Evolutionary conservation across 1,140 invertebrate genomes (phyloP).

Genomic region (Hyposmocoma kahamanoa): DNA sequence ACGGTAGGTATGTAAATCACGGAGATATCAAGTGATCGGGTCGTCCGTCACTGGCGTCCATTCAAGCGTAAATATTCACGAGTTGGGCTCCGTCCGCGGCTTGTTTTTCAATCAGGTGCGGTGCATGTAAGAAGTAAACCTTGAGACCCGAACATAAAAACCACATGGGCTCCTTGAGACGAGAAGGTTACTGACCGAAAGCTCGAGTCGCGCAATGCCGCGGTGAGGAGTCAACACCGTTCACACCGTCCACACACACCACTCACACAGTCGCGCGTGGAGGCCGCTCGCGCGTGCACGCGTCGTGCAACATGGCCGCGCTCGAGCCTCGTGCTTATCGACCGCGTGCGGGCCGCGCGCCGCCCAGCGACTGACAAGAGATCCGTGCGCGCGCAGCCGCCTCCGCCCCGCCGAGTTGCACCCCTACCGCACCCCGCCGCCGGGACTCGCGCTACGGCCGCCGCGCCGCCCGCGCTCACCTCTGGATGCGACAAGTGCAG

Average conservation of each 20-base stretch:
- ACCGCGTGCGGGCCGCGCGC: slow-evolving; percentile 60
- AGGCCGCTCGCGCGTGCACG: slow-evolving; percentile 47
- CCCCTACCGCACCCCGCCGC: slow-evolving; percentile 15
- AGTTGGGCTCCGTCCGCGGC: neutral
- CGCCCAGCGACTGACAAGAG: slow-evolving; percentile 67
- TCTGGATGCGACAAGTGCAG: too few relatives aligned
- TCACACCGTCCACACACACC: slow-evolving; percentile 32
- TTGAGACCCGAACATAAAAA: too few relatives aligned
- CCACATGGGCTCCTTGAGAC: too few relatives aligned
- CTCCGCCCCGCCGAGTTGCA: too few relatives aligned
- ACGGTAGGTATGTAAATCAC: neutral
- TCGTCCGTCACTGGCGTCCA: neutral
- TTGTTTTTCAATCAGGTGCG: neutral
- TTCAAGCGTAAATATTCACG: slow-evolving; percentile 1
- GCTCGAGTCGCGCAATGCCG: slow-evolving; percentile 29
- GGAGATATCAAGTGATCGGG: neutral
- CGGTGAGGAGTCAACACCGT: slow-evolving; percentile 23
- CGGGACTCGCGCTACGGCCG: slow-evolving; percentile 13
- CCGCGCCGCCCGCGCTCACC: slow-evolving; percentile 19
- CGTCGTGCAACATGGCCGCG: slow-evolving; percentile 52
- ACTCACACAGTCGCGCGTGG: slow-evolving; percentile 39
- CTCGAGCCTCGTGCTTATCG: slow-evolving; percentile 53
- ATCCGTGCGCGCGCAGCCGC: slow-evolving; percentile 53
- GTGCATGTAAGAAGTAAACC: too few relatives aligned
- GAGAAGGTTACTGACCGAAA: slow-evolving; percentile 32